phyloP scores from a whole-genome alignment of 2,888 invertebrate genomes.

The Cerceris rybyensis region DNA sequence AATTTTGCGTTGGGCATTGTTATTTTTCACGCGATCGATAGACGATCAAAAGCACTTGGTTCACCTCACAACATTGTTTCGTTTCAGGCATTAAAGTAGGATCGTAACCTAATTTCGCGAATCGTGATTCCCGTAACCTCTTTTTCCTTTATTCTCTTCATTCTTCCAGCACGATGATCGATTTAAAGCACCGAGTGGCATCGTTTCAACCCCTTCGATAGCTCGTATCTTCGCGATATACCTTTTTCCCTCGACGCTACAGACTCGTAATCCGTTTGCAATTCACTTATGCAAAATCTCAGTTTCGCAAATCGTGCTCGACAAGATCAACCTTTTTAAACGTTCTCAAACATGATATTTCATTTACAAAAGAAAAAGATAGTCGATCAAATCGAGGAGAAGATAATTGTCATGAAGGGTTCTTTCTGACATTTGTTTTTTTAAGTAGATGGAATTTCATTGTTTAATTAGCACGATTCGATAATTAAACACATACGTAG shows the following conservation, averaged over 20 bases:
- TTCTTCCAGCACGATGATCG: background rate
- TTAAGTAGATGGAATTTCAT: background rate
- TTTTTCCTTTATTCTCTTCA: constrained; percentile 23
- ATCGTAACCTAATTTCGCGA: background rate
- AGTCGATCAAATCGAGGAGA: too few relatives aligned
- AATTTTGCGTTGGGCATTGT: too few relatives aligned
- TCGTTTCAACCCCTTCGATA: background rate
- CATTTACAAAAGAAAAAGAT: too few relatives aligned
- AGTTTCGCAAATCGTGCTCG: constrained; percentile 14
- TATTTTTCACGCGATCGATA: background rate
- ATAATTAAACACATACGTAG: constrained; percentile 20
- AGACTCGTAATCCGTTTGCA: constrained; percentile 35
- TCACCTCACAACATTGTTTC: background rate
- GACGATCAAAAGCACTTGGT: background rate
- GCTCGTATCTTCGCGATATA: background rate
- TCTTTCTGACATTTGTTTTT: too few relatives aligned
- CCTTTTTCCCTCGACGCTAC: background rate
- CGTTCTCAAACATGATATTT: too few relatives aligned
- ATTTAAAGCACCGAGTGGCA: background rate
- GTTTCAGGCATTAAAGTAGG: background rate
- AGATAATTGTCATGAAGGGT: too few relatives aligned
- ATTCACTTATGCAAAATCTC: constrained; percentile 51
- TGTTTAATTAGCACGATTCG: constrained; percentile 25
- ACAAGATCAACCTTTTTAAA: too few relatives aligned
- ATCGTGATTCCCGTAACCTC: constrained; percentile 1